Conservation (phyloP, 2,888 invertebrate species). For the Volucella bombylans region DNA sequence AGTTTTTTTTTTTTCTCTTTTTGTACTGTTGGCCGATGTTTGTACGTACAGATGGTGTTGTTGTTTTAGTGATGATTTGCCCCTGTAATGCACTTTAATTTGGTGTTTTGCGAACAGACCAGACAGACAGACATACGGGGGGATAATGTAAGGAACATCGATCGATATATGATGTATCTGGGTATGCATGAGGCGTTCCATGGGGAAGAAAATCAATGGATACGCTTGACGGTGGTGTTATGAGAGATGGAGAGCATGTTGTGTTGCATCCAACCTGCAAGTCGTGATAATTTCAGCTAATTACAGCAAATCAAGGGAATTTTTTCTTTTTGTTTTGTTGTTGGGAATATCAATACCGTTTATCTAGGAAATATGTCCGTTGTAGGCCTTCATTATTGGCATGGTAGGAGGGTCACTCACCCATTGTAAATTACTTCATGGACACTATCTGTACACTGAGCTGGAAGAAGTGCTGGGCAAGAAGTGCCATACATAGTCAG, state of each 20-base stretch:
- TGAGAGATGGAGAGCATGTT: slow-evolving; percentile 44
- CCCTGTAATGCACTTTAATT: slow-evolving; percentile 73
- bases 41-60: slow-evolving; percentile 27
- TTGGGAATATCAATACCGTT: slow-evolving; percentile 63
- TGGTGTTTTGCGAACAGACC: slow-evolving; percentile 55
- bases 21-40: not conserved
- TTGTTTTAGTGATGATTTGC: slow-evolving; percentile 71
- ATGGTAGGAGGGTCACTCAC: slow-evolving; percentile 51
- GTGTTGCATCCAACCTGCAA: slow-evolving; percentile 42
- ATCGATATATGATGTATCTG: slow-evolving; percentile 70
- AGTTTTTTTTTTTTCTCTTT: no score
- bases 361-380: slow-evolving; percentile 51
- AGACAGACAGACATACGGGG: slow-evolving; percentile 9
- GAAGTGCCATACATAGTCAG: no score
- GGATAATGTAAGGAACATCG: slow-evolving; percentile 28
- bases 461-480: no score
- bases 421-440: slow-evolving; percentile 16
- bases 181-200: slow-evolving; percentile 14
- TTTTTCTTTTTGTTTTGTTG: slow-evolving; percentile 10
- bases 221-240: slow-evolving; percentile 47
- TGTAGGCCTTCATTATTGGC: slow-evolving; percentile 18
- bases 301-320: slow-evolving; percentile 64
- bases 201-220: slow-evolving; percentile 53
- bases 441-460: no score
- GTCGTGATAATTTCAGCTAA: slow-evolving; percentile 73